Evolutionary conservation across 2,113 vertebrate species (phyloP).

Genomic region (Malurus cyaneus): DNA sequence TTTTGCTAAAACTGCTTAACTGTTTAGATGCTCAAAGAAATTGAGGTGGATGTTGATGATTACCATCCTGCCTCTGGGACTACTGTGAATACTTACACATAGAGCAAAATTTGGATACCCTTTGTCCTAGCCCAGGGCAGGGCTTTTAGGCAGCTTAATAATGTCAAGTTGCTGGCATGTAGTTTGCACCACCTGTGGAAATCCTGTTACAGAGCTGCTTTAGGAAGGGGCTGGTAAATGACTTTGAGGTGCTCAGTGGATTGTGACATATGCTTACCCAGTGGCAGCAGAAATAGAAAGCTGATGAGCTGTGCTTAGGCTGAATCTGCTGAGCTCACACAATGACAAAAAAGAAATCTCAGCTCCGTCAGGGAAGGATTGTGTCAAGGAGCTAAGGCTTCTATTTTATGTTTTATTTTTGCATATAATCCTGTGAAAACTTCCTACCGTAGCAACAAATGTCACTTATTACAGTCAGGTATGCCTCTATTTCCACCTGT

Average conservation of each 20-base stretch:
- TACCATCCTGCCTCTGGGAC: neutral
- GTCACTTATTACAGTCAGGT: neutral
- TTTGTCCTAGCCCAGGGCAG: neutral
- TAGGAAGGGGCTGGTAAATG: neutral
- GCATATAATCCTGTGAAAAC: neutral
- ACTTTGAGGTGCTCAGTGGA: neutral
- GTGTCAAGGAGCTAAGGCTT: neutral
- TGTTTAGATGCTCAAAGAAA: neutral
- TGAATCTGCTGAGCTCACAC: neutral
- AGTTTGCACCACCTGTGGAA: neutral
- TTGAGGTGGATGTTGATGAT: neutral
- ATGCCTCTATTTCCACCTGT: neutral
- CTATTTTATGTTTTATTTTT: slow-evolving; percentile 5
- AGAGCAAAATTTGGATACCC: neutral
- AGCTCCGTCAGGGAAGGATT: neutral
- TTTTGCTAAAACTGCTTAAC: neutral
- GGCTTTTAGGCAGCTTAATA: neutral
- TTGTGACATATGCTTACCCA: neutral
- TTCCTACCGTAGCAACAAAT: neutral
- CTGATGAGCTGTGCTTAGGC: neutral
- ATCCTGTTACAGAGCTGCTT: neutral
- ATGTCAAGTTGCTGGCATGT: accelerated
- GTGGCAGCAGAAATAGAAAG: slow-evolving; percentile 2
- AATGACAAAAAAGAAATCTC: neutral
- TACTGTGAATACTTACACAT: neutral